Conservation (phyloP, 2,113 vertebrate species). For the Melanocharis versteri region DNA sequence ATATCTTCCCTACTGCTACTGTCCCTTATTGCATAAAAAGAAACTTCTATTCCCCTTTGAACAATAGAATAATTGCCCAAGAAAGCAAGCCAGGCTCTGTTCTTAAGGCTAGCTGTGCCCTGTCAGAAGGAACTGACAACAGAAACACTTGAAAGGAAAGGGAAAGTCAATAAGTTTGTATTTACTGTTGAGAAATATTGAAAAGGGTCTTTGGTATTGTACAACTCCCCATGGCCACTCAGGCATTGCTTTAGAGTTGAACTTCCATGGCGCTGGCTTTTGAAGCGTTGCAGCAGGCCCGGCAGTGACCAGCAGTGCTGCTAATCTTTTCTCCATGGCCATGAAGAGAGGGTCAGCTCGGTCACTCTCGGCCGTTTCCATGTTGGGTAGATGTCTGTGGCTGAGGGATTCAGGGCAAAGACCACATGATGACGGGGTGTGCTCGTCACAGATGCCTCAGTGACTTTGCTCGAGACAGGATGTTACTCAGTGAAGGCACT, state of each 20-base stretch:
- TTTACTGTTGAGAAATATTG: neutral
- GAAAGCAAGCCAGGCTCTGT: neutral
- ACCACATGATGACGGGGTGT: constrained; percentile 32
- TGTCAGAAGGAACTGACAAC: neutral
- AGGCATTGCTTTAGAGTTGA: neutral
- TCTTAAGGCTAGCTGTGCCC: neutral
- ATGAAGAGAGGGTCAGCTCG: neutral
- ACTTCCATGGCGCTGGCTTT: neutral
- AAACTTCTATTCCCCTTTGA: neutral
- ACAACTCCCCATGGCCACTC: fast-evolving
- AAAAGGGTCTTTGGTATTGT: neutral
- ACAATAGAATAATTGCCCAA: neutral
- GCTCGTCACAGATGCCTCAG: constrained; percentile 35
- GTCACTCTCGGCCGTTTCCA: neutral
- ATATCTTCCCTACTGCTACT: neutral
- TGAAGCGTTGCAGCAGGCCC: neutral
- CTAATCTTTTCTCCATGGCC: neutral
- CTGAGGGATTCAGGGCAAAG: constrained; percentile 10
- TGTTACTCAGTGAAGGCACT: constrained; percentile 12
- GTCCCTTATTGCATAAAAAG: neutral
- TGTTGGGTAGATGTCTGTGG: neutral
- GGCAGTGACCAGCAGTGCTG: neutral
- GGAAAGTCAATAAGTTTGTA: neutral
- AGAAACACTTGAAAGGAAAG: neutral
- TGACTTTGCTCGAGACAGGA: constrained; percentile 34